Evolutionary conservation across 1,140 invertebrate species (phyloP), one percentile per base, ranked within the genome.

Genomic region (Habropoda laboriosa): DNA sequence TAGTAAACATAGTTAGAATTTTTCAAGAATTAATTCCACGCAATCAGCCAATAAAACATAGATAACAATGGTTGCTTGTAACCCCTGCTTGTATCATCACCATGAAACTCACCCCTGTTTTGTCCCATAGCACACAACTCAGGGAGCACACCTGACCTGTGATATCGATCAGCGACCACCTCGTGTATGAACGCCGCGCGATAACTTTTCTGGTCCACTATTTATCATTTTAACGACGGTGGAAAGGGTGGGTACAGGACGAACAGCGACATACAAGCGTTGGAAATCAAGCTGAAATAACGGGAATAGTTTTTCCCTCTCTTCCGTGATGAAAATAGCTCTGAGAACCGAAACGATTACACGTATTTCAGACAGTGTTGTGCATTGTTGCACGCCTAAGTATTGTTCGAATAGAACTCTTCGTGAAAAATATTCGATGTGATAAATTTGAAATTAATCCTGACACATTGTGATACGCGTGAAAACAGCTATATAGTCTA

Each of bases 151-250:
- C 30, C 80, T 72, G 80, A 66, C 67, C 61, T 73, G 38, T 40
- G 74, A 82, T 82, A 83, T 83, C 74, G 73, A 82, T 55, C 64
- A 70, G 40, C 18, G 35, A 27, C 24, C 47, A 45, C 38, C 64
- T 63, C 30, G 49, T 30, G 45, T 61, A 73, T 53, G 47, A 47
- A 63, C 30, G 72, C 32, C 16, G 8, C 1, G 10, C 68, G 68
- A 71, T 71, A 71, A 71, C 53, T 58, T 71, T 71, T 42, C 68
- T 27, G 24, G 68, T 57, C 18, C 27, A 57, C 68, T 71, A 71
- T 71, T 58, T 71, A 71, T 71, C 68, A 71, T 71, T 71, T 71
- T 71, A 57, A 71, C 68, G 53, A 32, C 51, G 51, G 18, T 40
- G 18, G 24, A 12, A 55, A 18, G 32, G 24, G n/a, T 38, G 8